phyloP scores from a whole-genome alignment of 2,113 vertebrate species.

The Ctenodactylus gundi region DNA sequence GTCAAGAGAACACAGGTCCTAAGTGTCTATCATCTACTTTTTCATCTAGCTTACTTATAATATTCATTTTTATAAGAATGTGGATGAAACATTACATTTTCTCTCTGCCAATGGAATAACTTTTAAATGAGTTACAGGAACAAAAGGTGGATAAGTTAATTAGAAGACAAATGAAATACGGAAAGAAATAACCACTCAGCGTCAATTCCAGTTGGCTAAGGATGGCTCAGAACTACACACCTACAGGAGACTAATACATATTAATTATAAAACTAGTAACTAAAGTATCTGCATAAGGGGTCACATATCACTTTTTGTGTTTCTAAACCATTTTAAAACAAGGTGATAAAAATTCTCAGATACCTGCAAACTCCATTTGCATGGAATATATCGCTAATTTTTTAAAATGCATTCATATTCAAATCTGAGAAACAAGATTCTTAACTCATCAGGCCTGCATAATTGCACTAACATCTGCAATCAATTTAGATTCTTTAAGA shows the following conservation, averaged over 20 bases:
- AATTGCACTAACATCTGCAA: slow-evolving; percentile 81
- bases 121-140: slow-evolving; percentile 32
- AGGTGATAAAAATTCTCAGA: slow-evolving; percentile 52
- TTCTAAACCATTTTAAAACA: slow-evolving; percentile 59
- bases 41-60: neutral
- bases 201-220: slow-evolving; percentile 18
- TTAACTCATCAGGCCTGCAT: slow-evolving; percentile 78
- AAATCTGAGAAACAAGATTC: slow-evolving; percentile 75
- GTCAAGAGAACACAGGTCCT: neutral
- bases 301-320: slow-evolving; percentile 38
- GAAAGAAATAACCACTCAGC: slow-evolving; percentile 45
- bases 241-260: neutral
- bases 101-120: neutral
- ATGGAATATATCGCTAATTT: slow-evolving; percentile 66
- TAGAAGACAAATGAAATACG: slow-evolving; percentile 49
- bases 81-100: neutral
- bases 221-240: neutral
- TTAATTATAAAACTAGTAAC: slow-evolving; percentile 17
- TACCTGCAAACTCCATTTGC: slow-evolving; percentile 62
- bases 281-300: neutral
- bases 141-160: neutral
- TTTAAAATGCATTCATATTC: slow-evolving; percentile 75
- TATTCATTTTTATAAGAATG: neutral
- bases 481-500: slow-evolving; percentile 82
- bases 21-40: neutral